Evolutionary conservation across 1,140 invertebrate species (phyloP).

Genomic region (Pogonomyrmex barbatus): DNA sequence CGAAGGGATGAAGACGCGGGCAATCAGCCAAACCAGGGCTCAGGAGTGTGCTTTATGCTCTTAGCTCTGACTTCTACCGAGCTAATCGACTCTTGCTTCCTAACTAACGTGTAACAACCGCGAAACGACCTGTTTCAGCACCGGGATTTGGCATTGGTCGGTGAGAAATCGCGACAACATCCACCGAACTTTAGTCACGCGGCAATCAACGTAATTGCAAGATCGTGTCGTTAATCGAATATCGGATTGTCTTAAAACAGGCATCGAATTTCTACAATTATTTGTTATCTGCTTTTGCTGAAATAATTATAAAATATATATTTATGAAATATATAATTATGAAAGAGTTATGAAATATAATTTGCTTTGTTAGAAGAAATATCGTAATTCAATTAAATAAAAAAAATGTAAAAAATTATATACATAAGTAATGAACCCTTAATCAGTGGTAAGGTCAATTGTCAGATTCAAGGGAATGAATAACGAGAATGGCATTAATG

Average conservation of each 20-base stretch:
- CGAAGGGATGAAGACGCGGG: constrained; percentile 70
- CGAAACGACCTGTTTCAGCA: constrained; percentile 42
- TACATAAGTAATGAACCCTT: background rate
- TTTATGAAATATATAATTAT: too few relatives aligned
- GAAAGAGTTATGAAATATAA: background rate
- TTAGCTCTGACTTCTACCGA: constrained; percentile 65
- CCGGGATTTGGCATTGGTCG: background rate
- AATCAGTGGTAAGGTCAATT: background rate
- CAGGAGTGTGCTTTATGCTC: constrained; percentile 58
- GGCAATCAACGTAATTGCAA: constrained; percentile 1
- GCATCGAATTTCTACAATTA: background rate
- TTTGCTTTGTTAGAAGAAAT: background rate
- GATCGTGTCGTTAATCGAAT: background rate
- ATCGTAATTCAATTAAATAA: background rate
- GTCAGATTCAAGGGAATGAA: background rate
- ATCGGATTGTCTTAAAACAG: background rate
- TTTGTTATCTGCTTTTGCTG: background rate
- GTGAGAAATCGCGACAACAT: constrained; percentile 24
- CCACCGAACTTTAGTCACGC: background rate
- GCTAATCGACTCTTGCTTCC: constrained; percentile 60
- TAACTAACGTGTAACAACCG: constrained; percentile 72
- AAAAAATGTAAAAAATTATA: background rate
- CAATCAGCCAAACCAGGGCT: constrained; percentile 71
- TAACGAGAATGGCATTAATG: background rate
- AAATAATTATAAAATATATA: background rate